A percentile compares a stretch with the other conserved stretches of the same genome.
Conservation (phyloP, 2,797 vertebrate species). For the Champsocephalus esox region DNA sequence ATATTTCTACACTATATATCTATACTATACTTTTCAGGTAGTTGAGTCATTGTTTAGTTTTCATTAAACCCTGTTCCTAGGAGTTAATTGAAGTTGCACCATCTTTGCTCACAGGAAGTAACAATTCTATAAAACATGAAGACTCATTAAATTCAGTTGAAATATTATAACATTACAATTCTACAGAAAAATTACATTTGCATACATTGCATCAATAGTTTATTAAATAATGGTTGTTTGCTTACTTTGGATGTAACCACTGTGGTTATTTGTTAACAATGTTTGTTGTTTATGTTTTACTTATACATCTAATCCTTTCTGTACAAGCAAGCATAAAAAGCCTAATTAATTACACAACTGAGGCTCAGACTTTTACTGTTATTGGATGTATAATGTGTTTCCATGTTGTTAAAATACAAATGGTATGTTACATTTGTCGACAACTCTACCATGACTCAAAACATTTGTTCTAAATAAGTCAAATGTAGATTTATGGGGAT, state of each 20-base stretch:
- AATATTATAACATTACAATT: no score
- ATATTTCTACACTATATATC: no score
- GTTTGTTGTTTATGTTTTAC: no score
- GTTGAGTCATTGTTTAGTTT: background rate
- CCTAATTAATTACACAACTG: background rate
- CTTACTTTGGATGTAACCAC: no score
- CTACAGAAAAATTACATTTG: no score
- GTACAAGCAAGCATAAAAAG: background rate
- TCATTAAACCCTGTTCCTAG: background rate
- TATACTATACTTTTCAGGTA: no score
- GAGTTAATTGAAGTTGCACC: background rate
- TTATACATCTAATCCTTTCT: background rate
- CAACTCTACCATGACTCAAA: slow-evolving; percentile 1
- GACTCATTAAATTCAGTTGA: no score
- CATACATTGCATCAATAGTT: no score
- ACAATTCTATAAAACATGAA: background rate
- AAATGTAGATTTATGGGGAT: slow-evolving; percentile 26
- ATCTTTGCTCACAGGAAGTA: background rate
- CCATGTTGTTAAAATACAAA: background rate
- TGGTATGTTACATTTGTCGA: background rate
- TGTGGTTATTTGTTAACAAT: no score
- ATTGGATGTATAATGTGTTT: background rate
- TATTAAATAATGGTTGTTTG: no score
- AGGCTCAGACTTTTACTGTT: background rate
- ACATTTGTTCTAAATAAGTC: slow-evolving; percentile 17